A percentile compares a stretch with the other conserved stretches of the same genome.
Conservation (phyloP, 2,797 vertebrate species). For the Tenualosa thibaudeaui region DNA sequence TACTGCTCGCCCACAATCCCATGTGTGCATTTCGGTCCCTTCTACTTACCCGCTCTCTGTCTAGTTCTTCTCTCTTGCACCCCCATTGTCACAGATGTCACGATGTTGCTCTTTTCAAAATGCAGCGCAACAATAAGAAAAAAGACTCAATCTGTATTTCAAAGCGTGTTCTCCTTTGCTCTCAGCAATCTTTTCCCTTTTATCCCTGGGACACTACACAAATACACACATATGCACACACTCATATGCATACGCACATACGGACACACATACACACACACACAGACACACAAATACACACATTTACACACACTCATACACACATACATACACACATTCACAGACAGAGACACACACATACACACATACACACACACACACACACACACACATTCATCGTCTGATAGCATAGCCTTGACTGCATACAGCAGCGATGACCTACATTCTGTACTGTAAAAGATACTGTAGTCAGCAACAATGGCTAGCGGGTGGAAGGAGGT, state of each 20-base stretch:
- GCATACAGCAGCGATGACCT: background rate
- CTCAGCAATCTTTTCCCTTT: background rate
- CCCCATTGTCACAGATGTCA: conserved; percentile 10
- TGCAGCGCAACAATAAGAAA: background rate
- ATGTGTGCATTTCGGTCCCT: background rate
- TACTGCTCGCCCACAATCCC: background rate
- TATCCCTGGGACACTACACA: background rate
- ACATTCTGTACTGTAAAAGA: conserved; percentile 13
- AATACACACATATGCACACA: background rate
- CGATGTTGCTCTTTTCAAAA: conserved; percentile 17
- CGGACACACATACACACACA: background rate
- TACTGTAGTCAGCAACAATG: background rate
- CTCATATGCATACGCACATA: background rate
- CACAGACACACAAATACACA: background rate
- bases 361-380: background rate
- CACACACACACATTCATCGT: background rate
- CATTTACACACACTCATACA: background rate
- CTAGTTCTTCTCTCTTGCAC: conserved; percentile 20
- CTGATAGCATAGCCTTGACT: conserved; percentile 9
- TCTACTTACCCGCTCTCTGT: background rate
- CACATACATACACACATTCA: background rate
- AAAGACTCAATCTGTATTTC: background rate
- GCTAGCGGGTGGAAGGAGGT: conserved; percentile 11
- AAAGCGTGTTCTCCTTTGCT: background rate
- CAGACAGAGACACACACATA: background rate